Conservation (phyloP, 2,888 invertebrate genomes). For the Drosophila fungiperda region DNA sequence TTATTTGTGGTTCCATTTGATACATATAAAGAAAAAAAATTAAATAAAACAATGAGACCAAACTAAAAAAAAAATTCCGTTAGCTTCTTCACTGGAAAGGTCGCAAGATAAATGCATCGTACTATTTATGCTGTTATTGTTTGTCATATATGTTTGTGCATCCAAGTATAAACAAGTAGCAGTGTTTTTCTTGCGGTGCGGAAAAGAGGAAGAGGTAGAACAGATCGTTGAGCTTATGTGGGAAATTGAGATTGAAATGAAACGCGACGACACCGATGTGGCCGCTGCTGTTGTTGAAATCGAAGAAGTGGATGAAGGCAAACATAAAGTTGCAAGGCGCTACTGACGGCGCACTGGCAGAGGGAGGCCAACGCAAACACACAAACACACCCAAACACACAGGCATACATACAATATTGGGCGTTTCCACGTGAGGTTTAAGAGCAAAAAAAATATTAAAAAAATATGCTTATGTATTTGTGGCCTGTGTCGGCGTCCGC, state of each 20-base stretch:
- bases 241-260: slow-evolving; percentile 51
- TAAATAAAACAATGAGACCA: not conserved
- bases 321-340: slow-evolving; percentile 68
- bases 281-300: slow-evolving; percentile 40
- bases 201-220: not conserved
- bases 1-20: not conserved
- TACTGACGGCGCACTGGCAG: slow-evolving; percentile 30
- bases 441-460: slow-evolving; percentile 24
- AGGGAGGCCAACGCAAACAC: slow-evolving; percentile 28
- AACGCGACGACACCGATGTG: slow-evolving; percentile 20
- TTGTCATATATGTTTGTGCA: slow-evolving; percentile 35
- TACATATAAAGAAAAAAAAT: not conserved
- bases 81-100: not conserved
- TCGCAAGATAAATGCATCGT: slow-evolving; percentile 9
- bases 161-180: slow-evolving; percentile 64
- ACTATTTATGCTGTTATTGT: slow-evolving; percentile 17
- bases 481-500: slow-evolving; percentile 35
- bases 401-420: slow-evolving; percentile 65
- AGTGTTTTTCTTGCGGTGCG: slow-evolving; percentile 13
- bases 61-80: not conserved
- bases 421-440: slow-evolving; percentile 79
- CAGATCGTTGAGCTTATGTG: slow-evolving; percentile 25
- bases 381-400: slow-evolving; percentile 24
- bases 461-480: slow-evolving; percentile 31
- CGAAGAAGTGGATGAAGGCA: slow-evolving; percentile 60